phyloP scores from a whole-genome alignment of 2,797 vertebrate genomes.

The Oreochromis grahami region DNA sequence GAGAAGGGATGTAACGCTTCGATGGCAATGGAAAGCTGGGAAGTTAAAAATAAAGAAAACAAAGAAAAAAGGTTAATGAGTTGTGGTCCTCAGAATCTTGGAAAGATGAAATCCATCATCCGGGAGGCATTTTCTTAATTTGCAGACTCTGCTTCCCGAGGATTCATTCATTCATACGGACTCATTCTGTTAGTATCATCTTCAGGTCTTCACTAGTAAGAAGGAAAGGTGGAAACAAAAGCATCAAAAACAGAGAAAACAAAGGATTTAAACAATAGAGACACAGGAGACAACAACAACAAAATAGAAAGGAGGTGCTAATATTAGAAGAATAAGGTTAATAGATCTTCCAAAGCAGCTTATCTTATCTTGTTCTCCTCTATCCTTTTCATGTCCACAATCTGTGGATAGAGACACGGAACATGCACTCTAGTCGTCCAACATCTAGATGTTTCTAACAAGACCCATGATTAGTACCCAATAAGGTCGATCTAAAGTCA shows the following conservation, averaged over 20 bases:
- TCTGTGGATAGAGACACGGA: not conserved
- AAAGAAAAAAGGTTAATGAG: constrained; percentile 41
- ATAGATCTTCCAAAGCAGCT: not conserved
- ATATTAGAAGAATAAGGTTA: not conserved
- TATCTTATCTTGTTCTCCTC: not conserved
- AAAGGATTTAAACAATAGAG: accelerated
- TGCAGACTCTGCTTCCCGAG: not conserved
- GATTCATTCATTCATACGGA: not conserved
- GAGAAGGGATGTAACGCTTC: constrained; percentile 25
- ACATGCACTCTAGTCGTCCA: not conserved
- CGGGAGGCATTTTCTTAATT: not conserved
- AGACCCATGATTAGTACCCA: not conserved
- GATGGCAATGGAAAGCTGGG: constrained; percentile 59
- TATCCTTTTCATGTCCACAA: not conserved
- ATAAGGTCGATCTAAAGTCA: not conserved
- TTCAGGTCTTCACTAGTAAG: constrained; percentile 7
- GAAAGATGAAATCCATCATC: constrained; percentile 1
- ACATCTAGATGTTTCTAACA: not conserved
- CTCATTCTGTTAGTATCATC: not conserved
- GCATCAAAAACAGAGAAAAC: not conserved
- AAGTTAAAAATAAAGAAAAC: constrained; percentile 22
- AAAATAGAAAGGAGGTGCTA: not conserved
- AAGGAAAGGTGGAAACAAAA: not conserved
- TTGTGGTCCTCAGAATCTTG: not conserved
- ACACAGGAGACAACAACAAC: not conserved